Conservation (phyloP, 2,888 invertebrate genomes). For the Gasteruption jaculator region DNA sequence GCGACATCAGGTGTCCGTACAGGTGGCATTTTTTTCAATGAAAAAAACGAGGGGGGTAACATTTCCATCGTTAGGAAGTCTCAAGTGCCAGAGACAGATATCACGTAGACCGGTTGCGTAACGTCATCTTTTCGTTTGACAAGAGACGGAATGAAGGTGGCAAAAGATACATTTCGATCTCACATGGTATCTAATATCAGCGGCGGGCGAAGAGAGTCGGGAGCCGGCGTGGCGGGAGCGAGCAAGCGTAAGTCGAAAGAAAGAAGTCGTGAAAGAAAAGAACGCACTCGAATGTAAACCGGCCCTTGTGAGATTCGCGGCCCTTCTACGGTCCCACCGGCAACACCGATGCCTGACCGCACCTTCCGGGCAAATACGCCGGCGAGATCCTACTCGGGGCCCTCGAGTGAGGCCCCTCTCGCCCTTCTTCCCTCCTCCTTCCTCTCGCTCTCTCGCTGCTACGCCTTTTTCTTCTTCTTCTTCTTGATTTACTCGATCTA, state of each 20-base stretch:
- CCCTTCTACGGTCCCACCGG: constrained; percentile 47
- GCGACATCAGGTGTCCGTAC: too few relatives aligned
- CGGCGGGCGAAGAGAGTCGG: constrained; percentile 11
- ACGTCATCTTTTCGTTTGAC: constrained; percentile 26
- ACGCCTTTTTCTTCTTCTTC: too few relatives aligned
- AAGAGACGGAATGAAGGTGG: too few relatives aligned
- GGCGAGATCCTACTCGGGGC: too few relatives aligned
- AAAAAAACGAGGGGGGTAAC: too few relatives aligned
- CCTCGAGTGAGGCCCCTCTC: constrained; percentile 22
- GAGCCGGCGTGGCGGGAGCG: constrained; percentile 9
- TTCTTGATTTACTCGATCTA: too few relatives aligned
- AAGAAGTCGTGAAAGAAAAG: constrained; percentile 37
- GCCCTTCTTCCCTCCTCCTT: constrained; percentile 15
- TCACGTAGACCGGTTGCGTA: constrained; percentile 37
- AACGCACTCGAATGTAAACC: constrained; percentile 48
- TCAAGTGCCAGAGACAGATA: too few relatives aligned
- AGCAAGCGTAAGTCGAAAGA: constrained; percentile 22
- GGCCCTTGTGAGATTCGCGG: constrained; percentile 52
- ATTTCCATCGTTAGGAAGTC: too few relatives aligned
- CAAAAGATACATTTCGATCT: constrained; percentile 28
- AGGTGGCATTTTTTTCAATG: too few relatives aligned
- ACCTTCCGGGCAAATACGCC: constrained; percentile 47
- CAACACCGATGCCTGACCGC: constrained; percentile 47
- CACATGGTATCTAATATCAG: constrained; percentile 42
- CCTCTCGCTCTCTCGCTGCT: constrained; percentile 11